Conservation (phyloP, 1,140 invertebrate genomes). For the Habropoda laboriosa region DNA sequence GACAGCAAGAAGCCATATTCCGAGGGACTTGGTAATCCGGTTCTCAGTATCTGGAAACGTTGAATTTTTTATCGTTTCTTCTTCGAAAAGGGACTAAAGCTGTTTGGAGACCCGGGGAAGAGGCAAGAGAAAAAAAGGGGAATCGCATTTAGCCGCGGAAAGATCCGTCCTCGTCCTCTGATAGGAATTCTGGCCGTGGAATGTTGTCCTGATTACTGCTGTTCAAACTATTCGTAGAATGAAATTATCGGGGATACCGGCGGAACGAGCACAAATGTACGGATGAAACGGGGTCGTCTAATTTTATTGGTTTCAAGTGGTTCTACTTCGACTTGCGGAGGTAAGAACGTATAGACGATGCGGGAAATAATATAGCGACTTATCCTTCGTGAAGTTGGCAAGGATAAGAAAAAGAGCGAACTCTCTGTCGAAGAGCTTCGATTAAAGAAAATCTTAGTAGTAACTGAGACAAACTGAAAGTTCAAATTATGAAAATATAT, state of each 20-base stretch:
- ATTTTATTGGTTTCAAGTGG: background rate
- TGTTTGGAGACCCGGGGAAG: background rate
- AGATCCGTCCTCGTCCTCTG: background rate
- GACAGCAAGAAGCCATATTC: background rate
- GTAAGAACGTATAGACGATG: background rate
- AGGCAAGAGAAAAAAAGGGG: background rate
- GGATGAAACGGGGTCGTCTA: background rate
- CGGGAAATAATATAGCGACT: background rate
- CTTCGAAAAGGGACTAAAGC: background rate
- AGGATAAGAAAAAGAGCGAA: background rate
- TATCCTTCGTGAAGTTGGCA: background rate
- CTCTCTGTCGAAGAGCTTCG: no score
- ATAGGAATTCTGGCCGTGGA: background rate
- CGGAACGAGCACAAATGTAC: background rate
- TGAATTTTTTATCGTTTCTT: slow-evolving; percentile 24
- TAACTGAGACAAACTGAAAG: no score
- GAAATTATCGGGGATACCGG: background rate
- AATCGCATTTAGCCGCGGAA: background rate
- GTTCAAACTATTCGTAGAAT: slow-evolving; percentile 6
- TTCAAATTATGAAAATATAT: no score
- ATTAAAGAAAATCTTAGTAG: no score
- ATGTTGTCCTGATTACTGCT: slow-evolving; percentile 21
- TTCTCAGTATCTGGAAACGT: background rate
- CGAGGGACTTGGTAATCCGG: background rate
- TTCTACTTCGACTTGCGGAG: background rate